Base-by-base conservation (phyloP, 64 coral and sea anemone species). In the Montipora efflorescens region DNA sequence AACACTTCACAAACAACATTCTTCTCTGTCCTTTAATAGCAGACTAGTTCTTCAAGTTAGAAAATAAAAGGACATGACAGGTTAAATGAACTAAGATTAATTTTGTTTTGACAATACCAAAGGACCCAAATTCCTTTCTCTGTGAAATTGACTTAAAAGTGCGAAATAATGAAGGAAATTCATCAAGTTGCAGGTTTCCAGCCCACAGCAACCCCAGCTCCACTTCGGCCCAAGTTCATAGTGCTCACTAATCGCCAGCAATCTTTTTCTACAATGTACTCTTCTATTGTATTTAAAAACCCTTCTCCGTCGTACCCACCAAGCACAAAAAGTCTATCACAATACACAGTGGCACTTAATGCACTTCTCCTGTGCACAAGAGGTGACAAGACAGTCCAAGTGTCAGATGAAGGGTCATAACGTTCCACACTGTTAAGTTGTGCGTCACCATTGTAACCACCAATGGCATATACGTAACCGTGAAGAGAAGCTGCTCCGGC, bases 261-360 rank as follows among this genome's bases (percentile, higher is more conserved):
- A 67, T 96, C 82, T 25, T 96, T 48, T 8, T 66, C 48, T 28
- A 71, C 87, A 28, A 93, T 12, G 79, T 96, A 96, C 18, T 90
- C 95, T 19, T 93, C 95, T 46, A 96, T 79, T 73, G 80, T 90
- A 4, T 84, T 88, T 52, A 93, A 88, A 93, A 96, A 96, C 12
- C 88, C 88, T 18, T 93, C 91, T 2, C 95, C 95, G 57, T 93
- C 95, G 90, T 96, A 96, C 2, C 95, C 95, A 7, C 95, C 95
- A 14, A 96, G 20, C 4, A 89, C 95, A 16, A 80, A 93, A 10
- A 96, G 76, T 79, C 93, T 96, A 16, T 83, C 74, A 47, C 80
- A 74, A 19, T 87, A 44, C 7, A 92, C 89, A 23, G 80, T 83
- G 1, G 78, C 91, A 87, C 91, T 90, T 19, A 96, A 50, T 9